phyloP scores from a whole-genome alignment of 1,140 invertebrate genomes.

The Bilobella aurantiaca region DNA sequence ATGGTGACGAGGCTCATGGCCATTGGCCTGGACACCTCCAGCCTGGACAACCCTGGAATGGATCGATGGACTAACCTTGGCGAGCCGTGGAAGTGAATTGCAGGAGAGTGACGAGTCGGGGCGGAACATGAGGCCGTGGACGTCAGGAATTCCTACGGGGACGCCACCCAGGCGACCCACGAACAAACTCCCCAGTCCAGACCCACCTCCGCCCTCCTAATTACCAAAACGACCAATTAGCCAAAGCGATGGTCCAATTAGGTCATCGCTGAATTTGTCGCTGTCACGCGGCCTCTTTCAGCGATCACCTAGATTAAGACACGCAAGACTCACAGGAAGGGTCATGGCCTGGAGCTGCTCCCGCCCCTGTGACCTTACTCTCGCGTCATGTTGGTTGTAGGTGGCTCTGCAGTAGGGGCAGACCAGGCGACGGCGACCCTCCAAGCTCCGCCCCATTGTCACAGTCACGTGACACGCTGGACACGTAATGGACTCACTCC shows the following conservation, averaged over 20 bases:
- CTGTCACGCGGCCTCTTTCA: too few relatives aligned
- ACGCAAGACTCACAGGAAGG: slow-evolving; percentile 29
- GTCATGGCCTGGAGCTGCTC: slow-evolving; percentile 29
- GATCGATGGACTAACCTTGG: slow-evolving; percentile 28
- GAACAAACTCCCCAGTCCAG: slow-evolving; percentile 37
- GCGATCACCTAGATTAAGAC: too few relatives aligned
- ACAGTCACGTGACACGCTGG: slow-evolving; percentile 35
- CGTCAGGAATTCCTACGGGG: slow-evolving; percentile 35
- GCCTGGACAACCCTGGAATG: not conserved
- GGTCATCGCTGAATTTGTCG: too few relatives aligned
- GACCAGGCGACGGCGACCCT: slow-evolving; percentile 26
- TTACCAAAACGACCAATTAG: not conserved
- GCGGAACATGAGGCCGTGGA: slow-evolving; percentile 36
- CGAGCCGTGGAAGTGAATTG: slow-evolving; percentile 34
- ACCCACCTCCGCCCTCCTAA: slow-evolving; percentile 20
- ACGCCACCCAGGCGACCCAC: slow-evolving; percentile 36
- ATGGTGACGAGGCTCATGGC: not conserved
- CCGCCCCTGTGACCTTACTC: slow-evolving; percentile 10
- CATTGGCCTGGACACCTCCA: not conserved
- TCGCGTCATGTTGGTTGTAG: slow-evolving; percentile 29
- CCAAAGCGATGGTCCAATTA: too few relatives aligned
- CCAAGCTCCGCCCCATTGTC: slow-evolving; percentile 28
- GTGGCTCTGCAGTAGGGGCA: slow-evolving; percentile 33
- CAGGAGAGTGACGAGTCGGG: slow-evolving; percentile 36
- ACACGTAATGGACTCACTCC: slow-evolving; percentile 34